Base-by-base conservation (phyloP, 2,113 vertebrate species). In the Chrysochloris asiatica region DNA sequence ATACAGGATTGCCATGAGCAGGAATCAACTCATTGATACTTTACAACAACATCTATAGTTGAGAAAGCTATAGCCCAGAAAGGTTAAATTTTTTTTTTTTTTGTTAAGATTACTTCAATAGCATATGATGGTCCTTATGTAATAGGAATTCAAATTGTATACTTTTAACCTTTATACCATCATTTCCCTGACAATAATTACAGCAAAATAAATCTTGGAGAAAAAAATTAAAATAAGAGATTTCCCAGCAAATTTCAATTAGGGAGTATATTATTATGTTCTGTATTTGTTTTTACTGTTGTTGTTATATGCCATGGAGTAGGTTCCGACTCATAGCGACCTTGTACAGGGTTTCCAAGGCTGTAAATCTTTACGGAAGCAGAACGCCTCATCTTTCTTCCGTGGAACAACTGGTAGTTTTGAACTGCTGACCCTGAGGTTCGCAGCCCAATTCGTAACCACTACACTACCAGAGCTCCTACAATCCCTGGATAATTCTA, bases 211-310 rank as follows among this genome's bases (percentile, higher is more conserved):
- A 67, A 76, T 26, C n/a, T 82, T 86, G 67, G 10, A 75, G 50
- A 26, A 86, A 87, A 92, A 72, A 8, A 8, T 1, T 69, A 79
- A 76, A n/a, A n/a, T n/a, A n/a, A n/a, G n/a, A n/a, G 3, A 80
- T 61, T 86, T 86, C 22, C 11, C 45, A 84, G 80, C 5, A 81
- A 88, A 86, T 72, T 50, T 14, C 7, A n/a, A 13, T 38, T 61
- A 59, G 33, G 10, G 50, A n/a, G 77, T 63, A 88, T 80, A 93
- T n/a, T n/a, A 17, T 93, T 65, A 73, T 22, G 83, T 45, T 43
- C 43, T 86, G 30, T 16, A 54, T n/a, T 41, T n/a, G 41, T 26
- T 43, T 76, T 73, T 65, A 45, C 63, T 69, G n/a, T 43, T 72
- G 52, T 43, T 36, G 36, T 41, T 83, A 63, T 24, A n/a, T n/a